Conservation (phyloP, 1,140 invertebrate genomes). For the Campoletis sonorensis region DNA sequence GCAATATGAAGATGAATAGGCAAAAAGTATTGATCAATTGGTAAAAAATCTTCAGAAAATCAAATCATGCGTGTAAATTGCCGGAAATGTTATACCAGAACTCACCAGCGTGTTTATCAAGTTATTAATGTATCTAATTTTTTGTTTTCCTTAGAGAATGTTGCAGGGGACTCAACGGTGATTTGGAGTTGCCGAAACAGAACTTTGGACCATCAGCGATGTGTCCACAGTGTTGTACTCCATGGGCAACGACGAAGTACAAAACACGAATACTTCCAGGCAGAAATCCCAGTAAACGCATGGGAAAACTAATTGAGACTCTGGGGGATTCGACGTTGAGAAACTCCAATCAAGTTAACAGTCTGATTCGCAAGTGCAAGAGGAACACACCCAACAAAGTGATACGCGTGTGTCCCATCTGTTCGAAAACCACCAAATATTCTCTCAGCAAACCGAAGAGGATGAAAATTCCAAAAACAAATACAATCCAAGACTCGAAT, state of each 20-base stretch:
- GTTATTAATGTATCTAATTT: constrained; percentile 39
- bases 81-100: no score
- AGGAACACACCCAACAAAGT: constrained; percentile 66
- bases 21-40: no score
- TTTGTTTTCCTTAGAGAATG: constrained; percentile 60
- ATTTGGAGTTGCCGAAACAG: constrained; percentile 59
- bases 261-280: constrained; percentile 59
- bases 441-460: constrained; percentile 61
- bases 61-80: no score
- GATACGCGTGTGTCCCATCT: constrained; percentile 65
- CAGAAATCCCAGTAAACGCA: constrained; percentile 57
- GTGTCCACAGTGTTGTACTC: constrained; percentile 68
- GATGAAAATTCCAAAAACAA: constrained; percentile 47
- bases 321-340: constrained; percentile 34
- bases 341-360: constrained; percentile 58
- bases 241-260: constrained; percentile 63
- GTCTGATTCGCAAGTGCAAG: constrained; percentile 60
- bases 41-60: no score
- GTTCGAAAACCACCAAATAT: constrained; percentile 59
- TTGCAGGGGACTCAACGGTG: constrained; percentile 52
- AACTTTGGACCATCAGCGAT: constrained; percentile 64
- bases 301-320: constrained; percentile 55
- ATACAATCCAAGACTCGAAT: constrained; percentile 20
- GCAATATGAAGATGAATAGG: no score
- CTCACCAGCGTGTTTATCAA: no score